Conservation (phyloP, 1,140 invertebrate genomes). For the Andricus grossulariae region DNA sequence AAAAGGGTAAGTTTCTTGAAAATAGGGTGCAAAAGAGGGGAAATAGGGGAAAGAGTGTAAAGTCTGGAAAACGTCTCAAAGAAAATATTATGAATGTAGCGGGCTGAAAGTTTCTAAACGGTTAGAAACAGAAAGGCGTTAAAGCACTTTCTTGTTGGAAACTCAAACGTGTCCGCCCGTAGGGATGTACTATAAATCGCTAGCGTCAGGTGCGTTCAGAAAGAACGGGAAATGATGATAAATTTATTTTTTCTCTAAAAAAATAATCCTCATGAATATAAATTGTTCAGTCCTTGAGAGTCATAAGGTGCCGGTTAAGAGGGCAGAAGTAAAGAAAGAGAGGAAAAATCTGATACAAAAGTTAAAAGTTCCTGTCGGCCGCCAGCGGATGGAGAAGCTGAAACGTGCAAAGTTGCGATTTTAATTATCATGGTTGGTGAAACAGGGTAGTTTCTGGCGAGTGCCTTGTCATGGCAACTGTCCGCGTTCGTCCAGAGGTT, state of each 20-base stretch:
- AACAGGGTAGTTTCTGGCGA: constrained; percentile 7
- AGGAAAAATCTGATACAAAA: constrained; percentile 28
- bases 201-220: constrained; percentile 9
- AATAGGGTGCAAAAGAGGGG: too few relatives aligned
- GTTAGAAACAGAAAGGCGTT: constrained; percentile 8
- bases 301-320: constrained; percentile 10
- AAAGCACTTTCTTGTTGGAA: constrained; percentile 15
- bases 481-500: neutral
- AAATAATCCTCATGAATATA: constrained; percentile 28
- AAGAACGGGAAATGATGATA: constrained; percentile 16
- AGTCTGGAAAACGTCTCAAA: neutral
- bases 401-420: constrained; percentile 9
- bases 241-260: neutral
- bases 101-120: constrained; percentile 3
- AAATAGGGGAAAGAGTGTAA: too few relatives aligned
- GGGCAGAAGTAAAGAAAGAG: neutral
- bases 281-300: neutral
- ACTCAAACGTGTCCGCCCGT: constrained; percentile 18
- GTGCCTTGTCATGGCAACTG: constrained; percentile 1
- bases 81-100: neutral
- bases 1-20: too few relatives aligned
- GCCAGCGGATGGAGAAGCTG: neutral
- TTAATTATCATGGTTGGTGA: constrained; percentile 21
- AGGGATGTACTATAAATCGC: constrained; percentile 2
- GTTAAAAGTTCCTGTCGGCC: neutral